phyloP scores from a whole-genome alignment of 2,888 invertebrate genomes.

The Trachelus tabidus region DNA sequence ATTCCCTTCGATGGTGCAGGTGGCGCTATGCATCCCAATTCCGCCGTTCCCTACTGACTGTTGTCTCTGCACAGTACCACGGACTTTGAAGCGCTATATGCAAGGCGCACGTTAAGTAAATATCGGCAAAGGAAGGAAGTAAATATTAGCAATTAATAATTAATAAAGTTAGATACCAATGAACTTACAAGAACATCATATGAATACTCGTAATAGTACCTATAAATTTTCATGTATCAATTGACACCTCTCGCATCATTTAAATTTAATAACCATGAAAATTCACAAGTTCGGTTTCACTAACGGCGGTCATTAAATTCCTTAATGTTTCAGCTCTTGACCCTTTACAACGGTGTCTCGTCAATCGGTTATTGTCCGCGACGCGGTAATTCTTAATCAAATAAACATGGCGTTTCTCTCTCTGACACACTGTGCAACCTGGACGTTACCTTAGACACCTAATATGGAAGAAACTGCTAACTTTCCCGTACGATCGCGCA shows the following conservation, averaged over 20 bases:
- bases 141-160: background rate
- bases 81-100: background rate
- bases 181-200: background rate
- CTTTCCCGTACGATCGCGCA: slow-evolving; percentile 23
- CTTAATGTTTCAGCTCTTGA: too few relatives aligned
- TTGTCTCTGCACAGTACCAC: background rate
- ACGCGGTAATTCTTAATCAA: background rate
- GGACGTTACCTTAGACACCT: slow-evolving; percentile 14
- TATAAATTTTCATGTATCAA: background rate
- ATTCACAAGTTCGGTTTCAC: background rate
- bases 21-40: slow-evolving; percentile 30
- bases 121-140: background rate
- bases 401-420: background rate
- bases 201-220: background rate
- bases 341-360: too few relatives aligned
- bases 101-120: background rate
- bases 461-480: slow-evolving; percentile 17
- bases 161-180: background rate
- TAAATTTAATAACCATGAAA: background rate
- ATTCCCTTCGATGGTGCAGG: slow-evolving; percentile 29
- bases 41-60: background rate
- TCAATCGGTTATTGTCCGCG: background rate
- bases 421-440: background rate
- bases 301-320: background rate
- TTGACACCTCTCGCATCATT: background rate